Conservation (phyloP, 2,888 invertebrate genomes). For the Polymixis lichenea region DNA sequence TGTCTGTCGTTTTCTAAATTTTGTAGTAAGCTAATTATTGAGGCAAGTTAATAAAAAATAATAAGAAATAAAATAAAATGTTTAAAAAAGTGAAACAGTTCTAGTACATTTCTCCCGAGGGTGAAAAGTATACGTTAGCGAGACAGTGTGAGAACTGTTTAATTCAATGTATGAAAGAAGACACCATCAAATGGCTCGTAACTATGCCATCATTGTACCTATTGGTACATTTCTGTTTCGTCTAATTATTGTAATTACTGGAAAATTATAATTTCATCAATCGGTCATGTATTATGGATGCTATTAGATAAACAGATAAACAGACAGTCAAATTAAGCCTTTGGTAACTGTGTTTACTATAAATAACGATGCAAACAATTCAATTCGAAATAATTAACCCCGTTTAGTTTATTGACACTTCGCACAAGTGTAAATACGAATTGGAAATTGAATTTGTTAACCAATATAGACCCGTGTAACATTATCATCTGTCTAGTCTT, state of each 20-base stretch:
- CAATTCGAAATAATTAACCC: constrained; percentile 11
- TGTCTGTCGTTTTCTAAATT: background rate
- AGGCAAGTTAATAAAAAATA: background rate
- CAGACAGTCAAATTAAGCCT: background rate
- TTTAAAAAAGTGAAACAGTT: background rate
- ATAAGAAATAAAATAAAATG: background rate
- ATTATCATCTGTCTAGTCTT: background rate
- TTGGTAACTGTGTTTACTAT: constrained; percentile 3
- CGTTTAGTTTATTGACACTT: constrained; percentile 9
- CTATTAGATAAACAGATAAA: background rate
- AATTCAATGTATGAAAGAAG: background rate
- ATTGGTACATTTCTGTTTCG: too few relatives aligned
- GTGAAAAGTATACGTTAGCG: too few relatives aligned
- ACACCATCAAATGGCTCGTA: too few relatives aligned
- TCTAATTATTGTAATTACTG: too few relatives aligned
- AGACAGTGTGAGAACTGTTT: background rate
- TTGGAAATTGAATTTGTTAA: constrained; percentile 4
- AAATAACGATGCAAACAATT: constrained; percentile 16
- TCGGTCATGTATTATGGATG: background rate
- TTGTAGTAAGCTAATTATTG: background rate
- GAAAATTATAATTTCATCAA: too few relatives aligned
- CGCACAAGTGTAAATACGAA: constrained; percentile 8
- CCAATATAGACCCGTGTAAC: background rate
- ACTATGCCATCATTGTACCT: too few relatives aligned
- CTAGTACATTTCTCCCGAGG: background rate